These are phyloP conservation scores for Eonycteris spelaea DNA, from an alignment of 2,113 vertebrate genomes.

Conservation along the genomic window DNA sequence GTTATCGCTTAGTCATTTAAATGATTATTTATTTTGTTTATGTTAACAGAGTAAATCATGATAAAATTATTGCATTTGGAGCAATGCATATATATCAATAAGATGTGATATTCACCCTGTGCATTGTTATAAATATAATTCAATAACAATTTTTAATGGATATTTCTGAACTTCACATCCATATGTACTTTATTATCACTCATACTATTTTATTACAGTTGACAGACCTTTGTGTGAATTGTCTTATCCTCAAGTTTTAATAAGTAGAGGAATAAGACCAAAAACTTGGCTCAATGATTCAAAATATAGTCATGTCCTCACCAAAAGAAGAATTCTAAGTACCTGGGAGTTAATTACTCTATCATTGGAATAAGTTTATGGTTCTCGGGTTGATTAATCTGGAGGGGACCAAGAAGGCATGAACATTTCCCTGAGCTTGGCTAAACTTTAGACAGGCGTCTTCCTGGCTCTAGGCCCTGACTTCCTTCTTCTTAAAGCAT, in stretches of 20 bases:
- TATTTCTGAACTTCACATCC: not conserved
- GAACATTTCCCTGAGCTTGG: not conserved
- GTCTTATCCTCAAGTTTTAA: not conserved
- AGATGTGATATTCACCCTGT: not conserved
- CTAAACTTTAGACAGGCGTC: not conserved
- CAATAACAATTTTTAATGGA: not conserved
- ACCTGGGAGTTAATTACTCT: not conserved
- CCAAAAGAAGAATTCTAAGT: not conserved
- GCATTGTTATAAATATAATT: not conserved
- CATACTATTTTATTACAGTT: not conserved
- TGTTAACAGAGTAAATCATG: not conserved
- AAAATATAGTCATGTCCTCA: not conserved
- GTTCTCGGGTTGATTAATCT: not conserved
- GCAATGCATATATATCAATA: not conserved
- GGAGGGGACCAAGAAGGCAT: not conserved
- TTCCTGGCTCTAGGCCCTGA: not conserved
- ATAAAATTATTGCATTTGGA: not conserved
- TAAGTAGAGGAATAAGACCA: not conserved
- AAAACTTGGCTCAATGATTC: not conserved
- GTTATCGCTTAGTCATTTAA: not conserved
- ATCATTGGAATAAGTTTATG: not conserved
- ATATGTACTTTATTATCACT: not conserved
- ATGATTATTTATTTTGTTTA: not conserved
- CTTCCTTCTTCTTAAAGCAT: not conserved
- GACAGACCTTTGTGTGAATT: not conserved